Evolutionary conservation across 2,113 vertebrate genomes (phyloP), one percentile per base, ranked within the genome.

Genomic region (Nymphicus hollandicus): DNA sequence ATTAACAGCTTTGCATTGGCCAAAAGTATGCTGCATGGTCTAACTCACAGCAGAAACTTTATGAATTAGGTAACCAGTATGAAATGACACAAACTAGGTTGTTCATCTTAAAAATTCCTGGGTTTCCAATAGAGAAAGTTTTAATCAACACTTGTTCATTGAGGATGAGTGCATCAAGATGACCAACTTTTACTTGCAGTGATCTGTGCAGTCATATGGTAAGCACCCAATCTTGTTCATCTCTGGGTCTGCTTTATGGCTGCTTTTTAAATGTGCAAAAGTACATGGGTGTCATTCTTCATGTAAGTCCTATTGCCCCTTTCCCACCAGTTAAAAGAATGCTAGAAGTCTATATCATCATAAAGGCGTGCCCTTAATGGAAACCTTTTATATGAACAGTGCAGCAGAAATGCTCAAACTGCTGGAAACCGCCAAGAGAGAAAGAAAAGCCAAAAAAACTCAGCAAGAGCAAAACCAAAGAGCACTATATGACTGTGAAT

Each of bases 321-420:
- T 90, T 84, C 55, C 60, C 71, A 84, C 19, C 69, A 71, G 81
- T 86, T 93, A 78, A 95, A 96, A 92, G 49, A 39, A 77, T 77
- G 33, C 60, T 82, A 35, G 29, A 91, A 94, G 70, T 79, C 69
- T 89, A 7, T 84, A 55, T 84, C 25, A 33, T 66, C 50, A 33
- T 25, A 27, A 84, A 92, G 74, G 56, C 52, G 66, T 44, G 60
- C n/a, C 76, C 86, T 91, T 95, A 95, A 86, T 82, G 86, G 89
- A 95, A 92, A 74, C 81, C 78, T 61, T 58, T 93, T 83, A 74
- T 50, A 46, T 14, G 52, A 81, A 83, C 74, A 90, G 61, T 77
- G 83, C 58, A 65, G 50, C 73, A 61, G 78, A 93, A 97, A 85
- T 50, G 72, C 82, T 74, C 88, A 78, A 91, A 88, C 69, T 65